These are phyloP conservation scores for Drosophila paranaensis DNA, from an alignment of 2,888 invertebrate species.

Conservation along the genomic window DNA sequence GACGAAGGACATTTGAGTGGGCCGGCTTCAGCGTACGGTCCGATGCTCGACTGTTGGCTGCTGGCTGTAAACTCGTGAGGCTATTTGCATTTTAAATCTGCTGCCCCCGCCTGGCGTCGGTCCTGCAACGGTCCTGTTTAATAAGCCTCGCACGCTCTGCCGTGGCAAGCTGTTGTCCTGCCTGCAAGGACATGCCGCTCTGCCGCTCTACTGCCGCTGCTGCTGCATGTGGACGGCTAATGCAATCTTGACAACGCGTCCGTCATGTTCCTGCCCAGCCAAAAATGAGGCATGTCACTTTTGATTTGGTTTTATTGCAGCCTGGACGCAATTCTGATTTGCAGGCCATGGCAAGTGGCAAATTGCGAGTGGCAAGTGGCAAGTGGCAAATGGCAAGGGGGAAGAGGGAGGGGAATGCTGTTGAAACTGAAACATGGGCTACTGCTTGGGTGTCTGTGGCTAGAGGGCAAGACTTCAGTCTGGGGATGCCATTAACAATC, in stretches of 20 bases:
- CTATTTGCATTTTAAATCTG: conserved; percentile 76
- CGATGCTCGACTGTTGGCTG: conserved; percentile 24
- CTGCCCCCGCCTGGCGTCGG: neutral
- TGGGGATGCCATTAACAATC: conserved; percentile 41
- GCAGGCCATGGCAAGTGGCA: conserved; percentile 24
- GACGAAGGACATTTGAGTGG: neutral
- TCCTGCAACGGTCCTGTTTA: conserved; percentile 30
- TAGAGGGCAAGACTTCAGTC: conserved; percentile 2
- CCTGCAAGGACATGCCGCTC: conserved; percentile 1
- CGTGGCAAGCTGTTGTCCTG: conserved; percentile 32
- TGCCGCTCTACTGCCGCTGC: neutral
- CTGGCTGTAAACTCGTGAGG: conserved; percentile 36
- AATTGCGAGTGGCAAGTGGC: neutral
- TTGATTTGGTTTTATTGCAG: conserved; percentile 70
- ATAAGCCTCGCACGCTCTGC: conserved; percentile 55
- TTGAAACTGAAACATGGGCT: conserved; percentile 43
- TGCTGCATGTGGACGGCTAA: conserved; percentile 52
- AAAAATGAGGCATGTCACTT: conserved; percentile 79
- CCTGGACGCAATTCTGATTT: conserved; percentile 65
- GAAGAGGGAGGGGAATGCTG: conserved; percentile 14
- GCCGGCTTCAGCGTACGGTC: conserved; percentile 8
- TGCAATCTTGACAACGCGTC: conserved; percentile 75
- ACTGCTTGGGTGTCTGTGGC: neutral
- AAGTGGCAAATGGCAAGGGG: conserved; percentile 2
- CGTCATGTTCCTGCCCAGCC: conserved; percentile 48